These are phyloP conservation scores for Notolepis coatsorum DNA, from an alignment of 2,797 vertebrate species.

Conservation along the genomic window DNA sequence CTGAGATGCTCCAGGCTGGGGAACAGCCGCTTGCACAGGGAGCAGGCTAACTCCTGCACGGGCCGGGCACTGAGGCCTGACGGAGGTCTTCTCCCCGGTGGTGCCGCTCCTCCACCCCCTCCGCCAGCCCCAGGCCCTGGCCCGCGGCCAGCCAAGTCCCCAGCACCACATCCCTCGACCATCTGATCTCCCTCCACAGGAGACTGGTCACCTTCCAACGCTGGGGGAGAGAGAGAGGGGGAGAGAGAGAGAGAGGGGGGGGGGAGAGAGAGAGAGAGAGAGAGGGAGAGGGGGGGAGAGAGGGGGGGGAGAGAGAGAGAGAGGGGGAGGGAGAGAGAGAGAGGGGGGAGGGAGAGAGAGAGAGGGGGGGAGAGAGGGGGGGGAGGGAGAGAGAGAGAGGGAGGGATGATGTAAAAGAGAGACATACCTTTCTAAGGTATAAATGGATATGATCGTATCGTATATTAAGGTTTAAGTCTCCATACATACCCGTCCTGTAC, in stretches of 20 bases:
- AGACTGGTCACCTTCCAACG: constrained; percentile 71
- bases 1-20: constrained; percentile 79
- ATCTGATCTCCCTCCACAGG: constrained; percentile 72
- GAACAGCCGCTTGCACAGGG: constrained; percentile 86
- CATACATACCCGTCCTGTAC: constrained; percentile 70
- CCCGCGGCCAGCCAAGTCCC: constrained; percentile 56
- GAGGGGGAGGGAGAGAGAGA: constrained; percentile 20
- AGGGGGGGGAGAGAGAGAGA: background rate
- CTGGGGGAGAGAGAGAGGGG: constrained; percentile 47
- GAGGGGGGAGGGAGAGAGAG: constrained; percentile 35
- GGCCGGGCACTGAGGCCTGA: constrained; percentile 65
- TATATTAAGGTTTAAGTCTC: background rate
- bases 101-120: constrained; percentile 62
- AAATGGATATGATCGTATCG: background rate
- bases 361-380: constrained; percentile 18
- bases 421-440: constrained; percentile 14
- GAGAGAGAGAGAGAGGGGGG: constrained; percentile 21
- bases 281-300: background rate
- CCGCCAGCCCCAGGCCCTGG: constrained; percentile 48
- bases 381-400: constrained; percentile 37
- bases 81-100: constrained; percentile 55
- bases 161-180: constrained; percentile 69
- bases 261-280: constrained; percentile 12
- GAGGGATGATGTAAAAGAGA: constrained; percentile 19
- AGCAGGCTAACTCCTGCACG: constrained; percentile 79